These are phyloP conservation scores for Speoplatyrhinus poulsoni DNA, from an alignment of 2,113 vertebrate species.

Conservation along the genomic window DNA sequence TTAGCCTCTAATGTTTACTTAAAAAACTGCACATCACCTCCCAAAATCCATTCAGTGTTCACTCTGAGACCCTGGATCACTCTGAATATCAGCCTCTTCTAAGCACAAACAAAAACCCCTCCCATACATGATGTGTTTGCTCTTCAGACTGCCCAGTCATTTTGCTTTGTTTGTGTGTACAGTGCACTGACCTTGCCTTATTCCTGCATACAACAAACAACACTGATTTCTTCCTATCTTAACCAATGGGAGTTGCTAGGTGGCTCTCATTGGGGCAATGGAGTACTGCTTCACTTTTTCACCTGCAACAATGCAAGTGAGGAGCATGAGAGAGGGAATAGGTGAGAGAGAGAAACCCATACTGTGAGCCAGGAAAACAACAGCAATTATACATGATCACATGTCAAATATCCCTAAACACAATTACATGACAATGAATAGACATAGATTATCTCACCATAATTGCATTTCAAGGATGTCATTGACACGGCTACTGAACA, in stretches of 20 bases:
- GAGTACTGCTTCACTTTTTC: conserved; percentile 61
- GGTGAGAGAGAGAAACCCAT: not conserved
- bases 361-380: not conserved
- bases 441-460: too few species aligned
- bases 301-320: conserved; percentile 59
- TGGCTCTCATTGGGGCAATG: conserved; percentile 50
- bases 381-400: not conserved
- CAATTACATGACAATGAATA: not conserved
- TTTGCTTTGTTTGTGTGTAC: not conserved
- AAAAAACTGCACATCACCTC: not conserved
- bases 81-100: too few species aligned
- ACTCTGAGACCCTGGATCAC: not conserved
- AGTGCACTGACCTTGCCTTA: conserved; percentile 72
- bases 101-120: not conserved
- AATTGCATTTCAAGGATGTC: too few species aligned
- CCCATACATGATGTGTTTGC: not conserved
- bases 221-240: conserved; percentile 54
- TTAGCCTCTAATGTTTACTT: not conserved
- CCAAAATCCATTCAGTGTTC: conserved; percentile 8
- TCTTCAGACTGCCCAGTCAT: not conserved
- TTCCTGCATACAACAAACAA: conserved; percentile 64
- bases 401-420: not conserved
- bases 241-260: conserved; percentile 52
- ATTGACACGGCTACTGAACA: too few species aligned
- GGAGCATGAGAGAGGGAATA: conserved; percentile 17